A percentile compares a stretch with the other conserved stretches of the same genome.
These are phyloP conservation scores for Falco rusticolus DNA, from an alignment of 2,797 vertebrate species.

Conservation along the genomic window DNA sequence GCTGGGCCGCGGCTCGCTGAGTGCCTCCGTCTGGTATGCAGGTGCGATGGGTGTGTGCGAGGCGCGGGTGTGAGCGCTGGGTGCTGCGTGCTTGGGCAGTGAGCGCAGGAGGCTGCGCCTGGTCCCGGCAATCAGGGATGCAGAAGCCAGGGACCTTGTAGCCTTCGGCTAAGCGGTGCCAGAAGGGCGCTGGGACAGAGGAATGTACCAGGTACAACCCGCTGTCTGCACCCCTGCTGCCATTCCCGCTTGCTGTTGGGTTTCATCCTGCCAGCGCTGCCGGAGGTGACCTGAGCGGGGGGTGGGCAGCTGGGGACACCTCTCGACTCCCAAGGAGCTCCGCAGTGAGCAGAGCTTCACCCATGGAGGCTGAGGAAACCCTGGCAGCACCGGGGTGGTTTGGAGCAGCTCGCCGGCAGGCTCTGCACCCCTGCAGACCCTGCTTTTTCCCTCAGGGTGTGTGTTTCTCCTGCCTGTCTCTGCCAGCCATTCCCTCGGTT, in stretches of 20 bases:
- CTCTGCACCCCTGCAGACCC: not conserved
- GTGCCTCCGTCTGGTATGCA: conserved; percentile 10
- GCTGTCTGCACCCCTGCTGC: not conserved
- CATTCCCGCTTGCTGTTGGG: not conserved
- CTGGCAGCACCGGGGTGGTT: not conserved
- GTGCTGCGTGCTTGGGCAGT: not conserved
- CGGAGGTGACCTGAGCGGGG: not conserved
- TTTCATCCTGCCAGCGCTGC: not conserved
- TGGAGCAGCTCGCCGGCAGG: not conserved
- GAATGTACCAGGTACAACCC: not conserved
- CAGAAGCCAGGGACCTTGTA: not conserved
- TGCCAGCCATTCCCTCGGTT: not conserved
- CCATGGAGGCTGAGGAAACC: not conserved
- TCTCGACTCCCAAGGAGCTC: not conserved
- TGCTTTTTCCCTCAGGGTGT: not conserved
- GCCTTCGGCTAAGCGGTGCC: not conserved
- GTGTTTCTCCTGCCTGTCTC: not conserved
- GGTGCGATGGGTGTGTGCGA: not conserved
- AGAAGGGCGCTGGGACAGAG: not conserved
- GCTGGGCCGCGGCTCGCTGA: not conserved
- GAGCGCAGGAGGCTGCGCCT: not conserved
- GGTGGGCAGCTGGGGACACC: not conserved
- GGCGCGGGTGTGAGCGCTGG: not conserved
- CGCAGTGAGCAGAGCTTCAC: not conserved
- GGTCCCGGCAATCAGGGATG: not conserved